Evolutionary conservation across 2,797 vertebrate genomes (phyloP).

Genomic region (Ispidina picta): DNA sequence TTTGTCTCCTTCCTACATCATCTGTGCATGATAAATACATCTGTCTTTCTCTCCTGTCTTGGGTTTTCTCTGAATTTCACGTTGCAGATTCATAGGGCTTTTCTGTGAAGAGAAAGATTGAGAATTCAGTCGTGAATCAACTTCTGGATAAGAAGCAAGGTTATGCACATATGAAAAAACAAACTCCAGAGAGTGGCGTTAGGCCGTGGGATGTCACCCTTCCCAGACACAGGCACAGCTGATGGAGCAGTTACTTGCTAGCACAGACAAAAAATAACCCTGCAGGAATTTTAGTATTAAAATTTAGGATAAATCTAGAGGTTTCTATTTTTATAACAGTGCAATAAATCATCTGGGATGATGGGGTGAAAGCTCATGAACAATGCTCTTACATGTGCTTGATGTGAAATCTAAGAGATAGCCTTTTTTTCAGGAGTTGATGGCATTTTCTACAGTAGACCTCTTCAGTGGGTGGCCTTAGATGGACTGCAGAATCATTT

Average conservation of each 20-base stretch:
- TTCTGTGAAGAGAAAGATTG: constrained; percentile 23
- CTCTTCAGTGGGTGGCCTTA: background rate
- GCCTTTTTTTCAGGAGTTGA: background rate
- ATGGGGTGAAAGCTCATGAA: background rate
- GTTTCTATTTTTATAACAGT: background rate
- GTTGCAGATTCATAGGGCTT: constrained; percentile 20
- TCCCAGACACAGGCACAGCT: background rate
- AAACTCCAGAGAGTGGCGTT: background rate
- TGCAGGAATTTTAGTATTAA: background rate
- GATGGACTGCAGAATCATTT: background rate
- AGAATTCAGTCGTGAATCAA: background rate
- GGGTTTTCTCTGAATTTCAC: constrained; percentile 31
- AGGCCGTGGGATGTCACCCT: constrained; percentile 1
- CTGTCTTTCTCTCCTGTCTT: constrained; percentile 6
- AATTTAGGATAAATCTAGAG: background rate
- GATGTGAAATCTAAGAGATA: background rate
- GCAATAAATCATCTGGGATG: background rate
- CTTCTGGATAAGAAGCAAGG: background rate
- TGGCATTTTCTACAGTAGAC: background rate
- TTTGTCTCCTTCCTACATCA: constrained; percentile 60
- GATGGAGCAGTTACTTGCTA: background rate
- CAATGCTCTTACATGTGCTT: background rate
- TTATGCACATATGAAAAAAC: background rate
- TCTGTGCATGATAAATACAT: constrained; percentile 70
- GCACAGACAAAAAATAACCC: background rate